Evolutionary conservation across 92 coral and sea anemone species (phyloP), one percentile per base, ranked within the genome.

Genomic region (Muricea muricata): DNA sequence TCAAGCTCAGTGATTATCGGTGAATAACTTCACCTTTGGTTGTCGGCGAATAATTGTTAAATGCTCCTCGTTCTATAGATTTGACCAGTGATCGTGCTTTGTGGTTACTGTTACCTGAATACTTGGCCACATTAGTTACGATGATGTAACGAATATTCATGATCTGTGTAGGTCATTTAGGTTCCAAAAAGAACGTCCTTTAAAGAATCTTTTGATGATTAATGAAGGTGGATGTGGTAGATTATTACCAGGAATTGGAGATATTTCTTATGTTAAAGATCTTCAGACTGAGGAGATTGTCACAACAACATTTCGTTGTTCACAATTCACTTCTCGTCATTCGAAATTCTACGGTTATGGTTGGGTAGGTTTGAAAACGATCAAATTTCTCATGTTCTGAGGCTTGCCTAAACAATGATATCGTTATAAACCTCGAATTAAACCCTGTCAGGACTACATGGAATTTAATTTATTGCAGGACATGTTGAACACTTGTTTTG

Each of bases 181-280:
- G 25, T 20, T 61, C 4, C 20, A 61, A 2, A 24, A 1, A 4
- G 3, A 61, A 11, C 69, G 69, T 17, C 69, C 69, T 28, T 29
- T 65, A 65, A 65, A 65, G 37, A 65, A 25, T 65, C 39, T 65
- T 65, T 23, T 61, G 69, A 61, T 61, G 14, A 8, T 61, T 3
- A 24, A 24, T 11, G 28, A 24, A 18, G 30, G 30, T 17, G 69
- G 69, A 61, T 61, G 69, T 61, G 69, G 32, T 61, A 26, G 30
- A 23, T 7, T 35, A 1, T 65, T 1, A 1, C 39, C 39, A 24
- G 72, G 72, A 1, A 25, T 65, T 65, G 37, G 39, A 65, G 14
- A 26, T 13, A 65, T 65, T 29, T 24, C 72, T 25, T 65, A 65
- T 65, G 72, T 65, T 65, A 65, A 65, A 29, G 72, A 65, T 29